Conservation (phyloP, 2,888 invertebrate genomes). For the Stenodema calcarata region DNA sequence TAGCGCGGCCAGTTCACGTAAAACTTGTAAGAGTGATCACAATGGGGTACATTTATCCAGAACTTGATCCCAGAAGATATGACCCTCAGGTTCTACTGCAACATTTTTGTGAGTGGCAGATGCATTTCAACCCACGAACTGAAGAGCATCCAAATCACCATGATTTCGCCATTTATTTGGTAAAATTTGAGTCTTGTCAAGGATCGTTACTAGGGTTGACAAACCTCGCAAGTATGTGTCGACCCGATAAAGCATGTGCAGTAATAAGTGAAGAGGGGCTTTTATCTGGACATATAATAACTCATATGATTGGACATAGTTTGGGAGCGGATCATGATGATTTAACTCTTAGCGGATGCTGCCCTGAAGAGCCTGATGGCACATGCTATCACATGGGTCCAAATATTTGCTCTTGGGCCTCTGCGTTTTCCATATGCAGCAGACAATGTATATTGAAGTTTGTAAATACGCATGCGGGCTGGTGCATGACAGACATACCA, state of each 20-base stretch:
- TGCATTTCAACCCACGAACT: constrained; percentile 64
- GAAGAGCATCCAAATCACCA: constrained; percentile 68
- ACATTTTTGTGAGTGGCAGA: constrained; percentile 68
- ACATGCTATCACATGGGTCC: constrained; percentile 53
- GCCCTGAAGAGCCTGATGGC: constrained; percentile 47
- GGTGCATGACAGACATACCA: constrained; percentile 52
- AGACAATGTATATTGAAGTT: constrained; percentile 46
- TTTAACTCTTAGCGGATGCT: constrained; percentile 40
- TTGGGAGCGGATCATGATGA: constrained; percentile 58
- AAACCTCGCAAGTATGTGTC: constrained; percentile 67
- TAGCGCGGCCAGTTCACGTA: neutral
- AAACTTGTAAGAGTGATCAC: neutral
- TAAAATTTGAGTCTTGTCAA: constrained; percentile 63
- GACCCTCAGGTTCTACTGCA: constrained; percentile 64
- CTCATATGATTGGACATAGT: constrained; percentile 69
- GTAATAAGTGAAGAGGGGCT: constrained; percentile 67
- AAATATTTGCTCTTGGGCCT: constrained; percentile 26
- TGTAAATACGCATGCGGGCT: constrained; percentile 46
- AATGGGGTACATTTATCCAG: constrained; percentile 38
- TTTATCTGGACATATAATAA: constrained; percentile 66
- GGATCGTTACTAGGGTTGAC: constrained; percentile 64
- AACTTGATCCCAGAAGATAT: constrained; percentile 61
- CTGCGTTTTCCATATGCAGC: constrained; percentile 11
- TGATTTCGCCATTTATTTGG: constrained; percentile 67
- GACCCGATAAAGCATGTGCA: constrained; percentile 65